Percentiles rank a stretch among this genome's conserved stretches.
Evolutionary conservation across 2,113 vertebrate genomes (phyloP).

Genomic region (Porphyrio hochstetteri): DNA sequence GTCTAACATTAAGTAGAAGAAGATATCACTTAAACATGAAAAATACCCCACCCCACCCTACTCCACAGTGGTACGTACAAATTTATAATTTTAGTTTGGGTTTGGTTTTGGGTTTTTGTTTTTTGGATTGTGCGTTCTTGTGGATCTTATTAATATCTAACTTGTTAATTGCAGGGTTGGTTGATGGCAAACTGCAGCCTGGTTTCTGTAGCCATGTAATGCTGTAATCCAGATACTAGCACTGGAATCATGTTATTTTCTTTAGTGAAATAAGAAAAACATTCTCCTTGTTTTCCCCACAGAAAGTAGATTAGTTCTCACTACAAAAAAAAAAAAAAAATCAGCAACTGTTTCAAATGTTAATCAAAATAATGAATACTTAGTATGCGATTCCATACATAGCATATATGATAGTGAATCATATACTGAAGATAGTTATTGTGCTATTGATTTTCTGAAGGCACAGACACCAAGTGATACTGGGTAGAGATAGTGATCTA

Average conservation of each 20-base stretch:
- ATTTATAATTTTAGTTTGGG: neutral
- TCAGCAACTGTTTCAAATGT: neutral
- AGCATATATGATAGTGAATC: neutral
- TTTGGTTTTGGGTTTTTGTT: too few relatives aligned
- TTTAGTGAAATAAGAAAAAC: neutral
- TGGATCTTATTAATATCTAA: neutral
- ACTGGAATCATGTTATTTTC: neutral
- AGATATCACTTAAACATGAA: rapidly evolving
- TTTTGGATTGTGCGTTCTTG: neutral
- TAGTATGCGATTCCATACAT: neutral
- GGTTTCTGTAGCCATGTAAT: neutral
- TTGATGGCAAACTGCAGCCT: neutral
- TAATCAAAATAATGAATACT: neutral
- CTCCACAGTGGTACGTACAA: neutral
- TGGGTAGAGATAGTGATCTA: neutral
- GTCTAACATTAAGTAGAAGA: neutral
- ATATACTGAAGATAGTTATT: neutral
- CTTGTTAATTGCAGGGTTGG: neutral
- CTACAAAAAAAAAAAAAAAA: neutral
- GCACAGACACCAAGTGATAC: neutral
- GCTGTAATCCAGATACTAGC: neutral
- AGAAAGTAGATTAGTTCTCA: neutral
- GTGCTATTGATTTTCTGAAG: constrained; percentile 5
- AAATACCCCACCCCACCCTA: neutral
- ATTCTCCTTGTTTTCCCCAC: neutral